Evolutionary conservation across 2,888 invertebrate species (phyloP).

Genomic region (Conomelus anceps): DNA sequence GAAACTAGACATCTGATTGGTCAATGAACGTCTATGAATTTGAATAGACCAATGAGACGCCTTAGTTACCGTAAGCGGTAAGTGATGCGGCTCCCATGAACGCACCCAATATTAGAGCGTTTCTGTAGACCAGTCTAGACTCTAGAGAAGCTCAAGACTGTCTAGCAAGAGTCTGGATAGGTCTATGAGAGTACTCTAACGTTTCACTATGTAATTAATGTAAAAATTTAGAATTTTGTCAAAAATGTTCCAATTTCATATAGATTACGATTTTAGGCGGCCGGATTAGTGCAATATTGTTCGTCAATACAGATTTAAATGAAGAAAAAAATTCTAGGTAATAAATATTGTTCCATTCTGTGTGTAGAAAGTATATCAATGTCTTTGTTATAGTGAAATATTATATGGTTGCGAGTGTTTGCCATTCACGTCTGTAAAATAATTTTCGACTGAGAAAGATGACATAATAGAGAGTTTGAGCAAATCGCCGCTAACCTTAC

Average conservation of each 20-base stretch:
- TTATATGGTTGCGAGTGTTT: background rate
- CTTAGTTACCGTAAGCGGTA: too few species aligned
- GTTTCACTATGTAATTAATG: background rate
- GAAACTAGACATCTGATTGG: too few species aligned
- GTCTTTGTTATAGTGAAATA: background rate
- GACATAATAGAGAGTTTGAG: too few species aligned
- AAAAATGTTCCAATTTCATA: background rate
- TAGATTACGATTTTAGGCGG: conserved; percentile 16
- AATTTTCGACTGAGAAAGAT: background rate
- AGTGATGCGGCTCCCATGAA: too few species aligned
- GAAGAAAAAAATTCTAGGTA: background rate
- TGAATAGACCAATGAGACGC: too few species aligned
- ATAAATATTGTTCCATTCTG: background rate
- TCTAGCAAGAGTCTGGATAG: background rate
- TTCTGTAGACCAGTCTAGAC: background rate
- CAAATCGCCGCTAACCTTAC: too few species aligned
- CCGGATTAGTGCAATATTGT: conserved; percentile 32
- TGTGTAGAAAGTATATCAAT: background rate
- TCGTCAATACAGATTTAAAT: conserved; percentile 14
- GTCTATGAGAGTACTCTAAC: background rate
- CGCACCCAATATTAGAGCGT: too few species aligned
- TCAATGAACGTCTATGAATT: too few species aligned
- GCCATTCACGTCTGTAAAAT: background rate
- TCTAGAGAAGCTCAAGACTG: background rate
- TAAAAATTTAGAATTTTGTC: background rate